Evolutionary conservation across 2,888 invertebrate species (phyloP), one percentile per base, ranked within the genome.

Genomic region (Lithophane semibrunnea): DNA sequence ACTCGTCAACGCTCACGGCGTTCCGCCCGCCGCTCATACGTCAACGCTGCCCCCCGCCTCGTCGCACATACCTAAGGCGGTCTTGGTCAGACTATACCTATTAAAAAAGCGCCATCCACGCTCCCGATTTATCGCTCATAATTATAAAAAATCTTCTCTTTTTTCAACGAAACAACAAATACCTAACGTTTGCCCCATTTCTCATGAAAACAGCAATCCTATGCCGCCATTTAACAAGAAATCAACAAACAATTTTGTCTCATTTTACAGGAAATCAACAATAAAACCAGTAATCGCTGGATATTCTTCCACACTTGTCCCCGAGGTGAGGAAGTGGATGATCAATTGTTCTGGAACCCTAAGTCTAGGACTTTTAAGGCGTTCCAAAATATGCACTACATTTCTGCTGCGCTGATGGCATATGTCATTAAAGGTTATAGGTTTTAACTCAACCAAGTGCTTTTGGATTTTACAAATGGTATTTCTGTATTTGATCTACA

Each of bases 231-330:
- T 18, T 9, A 54, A 54, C 54, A 54, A 58, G 9, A 21, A 66
- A 24, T 42, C 12, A 42, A 8, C 2, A 65, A 52, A 42, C 13
- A 24, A 24, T 8, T 9, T 29, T 54, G 3, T 54, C 21, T 61
- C 37, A 18, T 21, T 60, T 90, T 91, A 24, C 90, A 96, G 96
- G 93, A 92, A 0, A 92, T 96, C 65, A 56, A 79, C n/a, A 84
- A 75, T 7, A 64, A 77, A 5, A 89, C 92, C 0, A 69, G 74
- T 5, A 75, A 75, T 13, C 78, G 86, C 0, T 96, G 96, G 96
- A 91, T 94, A 9, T 96, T 94, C 87, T 93, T 94, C 80, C 96
- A 96, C 90, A 94, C 94, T 0, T 94, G 93, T 64, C 96, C 96
- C 0, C 83, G 94, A 54, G 96, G 96, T 0, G 60, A 82, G 0